Evolutionary conservation across 1,140 invertebrate genomes (phyloP).

Genomic region (Polypedilum pembai): DNA sequence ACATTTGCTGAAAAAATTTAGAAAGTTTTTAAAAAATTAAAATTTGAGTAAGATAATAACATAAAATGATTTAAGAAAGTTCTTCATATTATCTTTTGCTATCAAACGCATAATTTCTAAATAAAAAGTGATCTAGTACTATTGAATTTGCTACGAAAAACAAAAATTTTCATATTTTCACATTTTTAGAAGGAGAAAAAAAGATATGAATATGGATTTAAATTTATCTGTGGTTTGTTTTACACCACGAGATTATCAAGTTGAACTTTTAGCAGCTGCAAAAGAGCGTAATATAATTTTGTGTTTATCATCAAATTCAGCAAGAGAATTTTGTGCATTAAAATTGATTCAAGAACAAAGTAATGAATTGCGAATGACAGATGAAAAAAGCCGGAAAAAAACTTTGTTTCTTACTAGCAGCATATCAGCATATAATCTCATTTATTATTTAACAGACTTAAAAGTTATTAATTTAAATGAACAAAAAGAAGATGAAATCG

Average conservation of each 20-base stretch:
- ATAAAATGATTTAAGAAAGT: too few species aligned
- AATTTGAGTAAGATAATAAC: too few species aligned
- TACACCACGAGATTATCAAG: slow-evolving; percentile 67
- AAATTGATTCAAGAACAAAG: slow-evolving; percentile 76
- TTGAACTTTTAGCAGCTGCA: slow-evolving; percentile 73
- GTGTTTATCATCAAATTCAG: slow-evolving; percentile 69
- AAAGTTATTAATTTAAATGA: slow-evolving; percentile 36
- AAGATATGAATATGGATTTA: too few species aligned
- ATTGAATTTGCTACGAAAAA: too few species aligned
- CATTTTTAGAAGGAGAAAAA: too few species aligned
- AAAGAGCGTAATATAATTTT: slow-evolving; percentile 74
- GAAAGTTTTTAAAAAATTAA: too few species aligned
- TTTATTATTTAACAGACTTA: slow-evolving; percentile 39
- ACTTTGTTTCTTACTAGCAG: slow-evolving; percentile 36
- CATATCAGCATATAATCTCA: slow-evolving; percentile 38
- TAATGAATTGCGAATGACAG: slow-evolving; percentile 46
- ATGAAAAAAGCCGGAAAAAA: slow-evolving; percentile 30
- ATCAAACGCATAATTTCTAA: too few species aligned
- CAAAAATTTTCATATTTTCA: too few species aligned
- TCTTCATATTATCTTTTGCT: too few species aligned
- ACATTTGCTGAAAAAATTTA: too few species aligned
- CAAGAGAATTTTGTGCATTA: slow-evolving; percentile 81
- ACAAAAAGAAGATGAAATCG: slow-evolving; percentile 24
- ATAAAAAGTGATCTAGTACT: too few species aligned
- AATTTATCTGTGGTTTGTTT: slow-evolving; percentile 42